A percentile compares a stretch with the other conserved stretches of the same genome.
Conservation (phyloP, 2,113 vertebrate species). For the Paedocypris sp. region DNA sequence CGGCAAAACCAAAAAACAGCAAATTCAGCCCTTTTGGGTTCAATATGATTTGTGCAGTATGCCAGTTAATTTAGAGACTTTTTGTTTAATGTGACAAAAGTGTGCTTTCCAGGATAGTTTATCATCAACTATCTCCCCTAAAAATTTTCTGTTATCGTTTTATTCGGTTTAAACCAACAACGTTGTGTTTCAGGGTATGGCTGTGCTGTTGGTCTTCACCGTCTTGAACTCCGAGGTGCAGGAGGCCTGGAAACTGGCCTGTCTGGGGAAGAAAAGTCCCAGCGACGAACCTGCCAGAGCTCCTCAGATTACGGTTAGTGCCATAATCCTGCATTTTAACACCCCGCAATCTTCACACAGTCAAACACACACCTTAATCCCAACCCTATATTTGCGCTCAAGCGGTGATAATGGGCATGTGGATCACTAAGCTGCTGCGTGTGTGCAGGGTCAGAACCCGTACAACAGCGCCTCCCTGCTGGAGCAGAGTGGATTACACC, state of each 20-base stretch:
- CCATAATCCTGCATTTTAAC: background rate
- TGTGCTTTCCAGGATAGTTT: no score
- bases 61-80: no score
- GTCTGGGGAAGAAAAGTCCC: conserved; percentile 75
- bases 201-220: conserved; percentile 80
- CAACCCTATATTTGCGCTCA: background rate
- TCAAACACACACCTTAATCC: background rate
- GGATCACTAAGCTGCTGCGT: background rate
- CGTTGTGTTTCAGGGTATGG: conserved; percentile 66
- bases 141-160: no score
- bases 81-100: no score
- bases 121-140: no score
- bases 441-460: conserved; percentile 71
- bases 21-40: no score
- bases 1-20: no score
- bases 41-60: no score
- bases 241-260: conserved; percentile 82
- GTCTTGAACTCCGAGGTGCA: conserved; percentile 80
- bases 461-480: conserved; percentile 90
- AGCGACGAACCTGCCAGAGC: conserved; percentile 71
- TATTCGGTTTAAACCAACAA: background rate
- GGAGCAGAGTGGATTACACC: conserved; percentile 93
- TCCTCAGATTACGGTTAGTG: conserved; percentile 63
- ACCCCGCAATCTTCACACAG: background rate
- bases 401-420: background rate